Conservation (phyloP, 64 coral and sea anemone species). For the Stichodactyla helianthus region DNA sequence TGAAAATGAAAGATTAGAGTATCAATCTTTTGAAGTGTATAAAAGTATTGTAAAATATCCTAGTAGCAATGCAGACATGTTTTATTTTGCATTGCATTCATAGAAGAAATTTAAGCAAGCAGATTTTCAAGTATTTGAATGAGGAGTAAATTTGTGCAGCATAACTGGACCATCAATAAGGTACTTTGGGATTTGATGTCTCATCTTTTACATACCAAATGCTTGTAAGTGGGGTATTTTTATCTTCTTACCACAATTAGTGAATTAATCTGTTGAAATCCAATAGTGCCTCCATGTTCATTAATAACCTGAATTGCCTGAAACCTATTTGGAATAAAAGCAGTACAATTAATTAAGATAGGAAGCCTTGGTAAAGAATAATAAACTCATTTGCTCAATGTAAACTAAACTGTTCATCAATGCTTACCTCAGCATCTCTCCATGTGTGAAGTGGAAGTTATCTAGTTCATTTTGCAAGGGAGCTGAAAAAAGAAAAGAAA, state of each 20-base stretch:
- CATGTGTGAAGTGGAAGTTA: slow-evolving; percentile 77
- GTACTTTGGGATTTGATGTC: too few relatives aligned
- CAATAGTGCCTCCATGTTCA: slow-evolving; percentile 50
- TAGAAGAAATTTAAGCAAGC: too few relatives aligned
- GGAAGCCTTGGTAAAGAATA: too few relatives aligned
- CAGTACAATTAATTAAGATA: not conserved
- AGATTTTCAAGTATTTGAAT: not conserved
- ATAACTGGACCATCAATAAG: too few relatives aligned
- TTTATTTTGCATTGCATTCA: too few relatives aligned
- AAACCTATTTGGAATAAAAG: slow-evolving; percentile 35
- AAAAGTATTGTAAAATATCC: too few relatives aligned
- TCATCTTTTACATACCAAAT: not conserved
- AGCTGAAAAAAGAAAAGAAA: not conserved
- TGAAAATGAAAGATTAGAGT: not conserved
- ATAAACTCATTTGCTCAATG: too few relatives aligned
- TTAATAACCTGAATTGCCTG: slow-evolving; percentile 63
- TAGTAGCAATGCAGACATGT: too few relatives aligned
- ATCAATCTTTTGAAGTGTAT: not conserved
- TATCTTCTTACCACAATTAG: slow-evolving; percentile 72
- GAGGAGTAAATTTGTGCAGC: too few relatives aligned
- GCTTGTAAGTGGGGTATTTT: not conserved
- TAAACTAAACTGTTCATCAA: not conserved
- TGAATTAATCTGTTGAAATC: slow-evolving; percentile 49
- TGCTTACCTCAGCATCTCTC: slow-evolving; percentile 66
- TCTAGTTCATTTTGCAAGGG: slow-evolving; percentile 29